These are phyloP conservation scores for Anarrhichthys ocellatus DNA, from an alignment of 2,113 vertebrate species.

Conservation along the genomic window DNA sequence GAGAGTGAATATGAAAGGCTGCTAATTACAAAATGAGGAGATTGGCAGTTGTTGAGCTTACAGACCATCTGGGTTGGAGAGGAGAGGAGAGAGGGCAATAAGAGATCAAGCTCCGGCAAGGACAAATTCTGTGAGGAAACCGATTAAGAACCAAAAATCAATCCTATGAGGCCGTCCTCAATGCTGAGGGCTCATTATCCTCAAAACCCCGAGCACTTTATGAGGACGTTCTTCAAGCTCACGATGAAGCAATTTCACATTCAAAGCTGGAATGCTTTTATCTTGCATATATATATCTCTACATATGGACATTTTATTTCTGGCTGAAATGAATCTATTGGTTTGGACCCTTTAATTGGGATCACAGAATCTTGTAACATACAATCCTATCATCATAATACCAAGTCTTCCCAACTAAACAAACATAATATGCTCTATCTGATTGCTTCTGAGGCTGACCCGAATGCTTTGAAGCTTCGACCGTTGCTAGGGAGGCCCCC, in stretches of 20 bases:
- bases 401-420: neutral
- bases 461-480: neutral
- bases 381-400: neutral
- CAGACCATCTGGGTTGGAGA: constrained; percentile 46
- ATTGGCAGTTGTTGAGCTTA: constrained; percentile 39
- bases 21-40: constrained; percentile 62
- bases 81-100: constrained; percentile 24
- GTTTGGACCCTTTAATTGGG: neutral
- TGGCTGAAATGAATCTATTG: neutral
- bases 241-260: neutral
- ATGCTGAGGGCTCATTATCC: constrained; percentile 18
- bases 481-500: too few relatives aligned
- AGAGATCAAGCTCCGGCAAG: constrained; percentile 25
- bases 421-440: neutral
- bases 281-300: neutral
- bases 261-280: neutral
- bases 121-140: constrained; percentile 31
- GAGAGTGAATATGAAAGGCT: constrained; percentile 42
- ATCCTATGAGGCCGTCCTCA: neutral
- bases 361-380: neutral
- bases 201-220: neutral
- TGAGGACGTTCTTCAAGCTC: neutral
- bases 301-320: neutral
- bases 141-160: constrained; percentile 39
- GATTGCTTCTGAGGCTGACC: neutral